phyloP scores from a whole-genome alignment of 2,888 invertebrate species.

The Epicampocera succincta region DNA sequence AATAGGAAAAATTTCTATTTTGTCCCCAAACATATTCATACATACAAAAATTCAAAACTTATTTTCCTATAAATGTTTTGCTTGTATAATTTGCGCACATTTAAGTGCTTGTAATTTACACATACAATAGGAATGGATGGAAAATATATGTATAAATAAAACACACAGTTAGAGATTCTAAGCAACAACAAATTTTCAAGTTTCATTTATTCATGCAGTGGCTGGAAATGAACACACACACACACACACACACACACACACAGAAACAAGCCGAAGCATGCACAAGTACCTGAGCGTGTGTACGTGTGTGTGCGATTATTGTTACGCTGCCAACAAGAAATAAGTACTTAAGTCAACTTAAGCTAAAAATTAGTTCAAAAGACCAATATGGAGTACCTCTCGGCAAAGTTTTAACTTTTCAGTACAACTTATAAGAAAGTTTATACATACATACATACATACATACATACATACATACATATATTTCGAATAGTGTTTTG shows the following conservation, averaged over 20 bases:
- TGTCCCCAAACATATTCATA: background rate
- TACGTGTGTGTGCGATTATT: too few relatives aligned
- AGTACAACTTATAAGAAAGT: too few relatives aligned
- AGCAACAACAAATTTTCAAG: background rate
- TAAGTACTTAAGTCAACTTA: too few relatives aligned
- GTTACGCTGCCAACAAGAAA: too few relatives aligned
- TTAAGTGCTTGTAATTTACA: slow-evolving; percentile 1
- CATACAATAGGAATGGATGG: background rate
- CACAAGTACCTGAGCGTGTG: too few relatives aligned
- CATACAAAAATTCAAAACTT: background rate
- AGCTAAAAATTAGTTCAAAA: background rate
- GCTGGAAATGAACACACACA: background rate
- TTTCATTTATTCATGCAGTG: background rate
- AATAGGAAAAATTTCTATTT: background rate
- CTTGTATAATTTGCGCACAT: background rate
- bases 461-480: too few relatives aligned
- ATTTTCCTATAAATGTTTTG: slow-evolving; percentile 1
- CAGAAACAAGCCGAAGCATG: too few relatives aligned
- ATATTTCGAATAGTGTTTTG: too few relatives aligned
- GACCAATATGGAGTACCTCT: too few relatives aligned
- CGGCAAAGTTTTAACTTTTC: too few relatives aligned
- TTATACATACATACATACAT: too few relatives aligned
- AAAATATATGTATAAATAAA: background rate
- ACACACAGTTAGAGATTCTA: background rate
- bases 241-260: background rate